Evolutionary conservation across 2,888 invertebrate genomes (phyloP), one percentile per base, ranked within the genome.

Genomic region (Imbricaverruca yamaguchii): DNA sequence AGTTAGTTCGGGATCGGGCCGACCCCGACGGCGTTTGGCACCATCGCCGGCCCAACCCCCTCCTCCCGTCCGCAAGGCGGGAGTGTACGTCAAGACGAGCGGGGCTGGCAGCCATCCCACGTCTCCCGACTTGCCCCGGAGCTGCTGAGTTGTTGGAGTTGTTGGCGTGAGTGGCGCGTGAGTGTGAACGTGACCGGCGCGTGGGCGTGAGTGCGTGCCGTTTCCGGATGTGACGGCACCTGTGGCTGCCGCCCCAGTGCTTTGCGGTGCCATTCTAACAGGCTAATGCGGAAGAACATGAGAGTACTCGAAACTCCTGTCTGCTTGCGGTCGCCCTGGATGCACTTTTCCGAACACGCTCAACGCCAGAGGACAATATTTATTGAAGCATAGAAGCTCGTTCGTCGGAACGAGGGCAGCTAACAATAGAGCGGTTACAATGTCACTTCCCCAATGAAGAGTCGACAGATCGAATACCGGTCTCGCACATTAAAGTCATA

Each of bases 361-460:
- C 39, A 39, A 7, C 13, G 74, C 53, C 74, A 53, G 74, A 74
- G 53, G 74, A 74, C 74, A 53, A 74, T 53, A 13, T 74, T 74
- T 74, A 74, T 74, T 74, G 74, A 74, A 74, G 74, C 74, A 74
- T 53, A 53, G 59, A 74, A 67, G 67, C 67, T 67, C 67, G 67
- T 67, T 25, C 67, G 10, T 8, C 13, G n/a, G 67, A 67, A 67
- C 67, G 67, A 67, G 67, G n/a, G 67, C n/a, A 67, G 67, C 67
- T 67, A 67, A 25, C 23, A 13, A 25, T 67, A n/a, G n/a, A 23
- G 67, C 67, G 67, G 25, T 67, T 67, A 25, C 25, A 13, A n/a
- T 23, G 67, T 67, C 67, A 25, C 11, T 13, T 25, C n/a, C 67
- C 25, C 8, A 25, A 39, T 7, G 10, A 65, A 23, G n/a, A 23